Conservation (phyloP, 2,113 vertebrate genomes). For the Stictonetta naevosa region DNA sequence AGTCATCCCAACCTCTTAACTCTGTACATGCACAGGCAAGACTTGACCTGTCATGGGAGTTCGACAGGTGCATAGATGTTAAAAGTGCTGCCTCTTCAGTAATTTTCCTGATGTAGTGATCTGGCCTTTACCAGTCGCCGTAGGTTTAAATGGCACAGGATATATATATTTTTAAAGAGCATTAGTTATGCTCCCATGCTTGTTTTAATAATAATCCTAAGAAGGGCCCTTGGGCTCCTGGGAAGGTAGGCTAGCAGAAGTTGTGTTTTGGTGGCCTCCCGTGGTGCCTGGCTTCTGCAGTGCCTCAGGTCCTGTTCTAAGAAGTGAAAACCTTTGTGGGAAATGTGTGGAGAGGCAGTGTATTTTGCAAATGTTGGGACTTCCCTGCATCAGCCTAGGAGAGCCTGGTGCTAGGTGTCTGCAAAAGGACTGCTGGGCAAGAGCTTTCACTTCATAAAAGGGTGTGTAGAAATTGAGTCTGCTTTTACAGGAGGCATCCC, state of each 20-base stretch:
- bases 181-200: not conserved
- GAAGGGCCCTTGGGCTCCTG: not conserved
- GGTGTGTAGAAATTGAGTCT: not conserved
- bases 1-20: not conserved
- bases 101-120: not conserved
- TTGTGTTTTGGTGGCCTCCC: not conserved
- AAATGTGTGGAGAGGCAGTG: not conserved
- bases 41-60: not conserved
- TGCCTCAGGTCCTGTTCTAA: not conserved
- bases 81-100: not conserved
- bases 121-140: not conserved
- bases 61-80: conserved; percentile 16
- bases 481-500: not conserved
- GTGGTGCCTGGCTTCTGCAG: not conserved
- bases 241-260: not conserved
- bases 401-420: not conserved
- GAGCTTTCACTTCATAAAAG: not conserved
- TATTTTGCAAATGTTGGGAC: not conserved
- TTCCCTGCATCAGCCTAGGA: not conserved
- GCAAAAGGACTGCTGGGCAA: not conserved
- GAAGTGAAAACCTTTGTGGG: not conserved
- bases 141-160: not conserved
- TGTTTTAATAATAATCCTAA: not conserved
- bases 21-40: not conserved
- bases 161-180: not conserved